Evolutionary conservation across 1,140 invertebrate species (phyloP).

Genomic region (Drosophila bifasciata): DNA sequence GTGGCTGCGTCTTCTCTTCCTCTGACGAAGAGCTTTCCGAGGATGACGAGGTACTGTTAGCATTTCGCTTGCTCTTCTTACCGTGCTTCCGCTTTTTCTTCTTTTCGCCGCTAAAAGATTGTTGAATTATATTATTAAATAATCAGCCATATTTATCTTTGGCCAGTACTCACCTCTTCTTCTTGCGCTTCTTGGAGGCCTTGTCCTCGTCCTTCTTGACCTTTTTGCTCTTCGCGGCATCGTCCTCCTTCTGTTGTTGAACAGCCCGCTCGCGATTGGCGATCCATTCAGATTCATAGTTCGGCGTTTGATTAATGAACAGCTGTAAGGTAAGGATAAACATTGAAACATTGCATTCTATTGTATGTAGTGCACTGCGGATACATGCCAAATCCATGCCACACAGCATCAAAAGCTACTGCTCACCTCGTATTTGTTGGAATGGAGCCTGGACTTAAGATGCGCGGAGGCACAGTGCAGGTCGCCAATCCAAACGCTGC

Average conservation of each 20-base stretch:
- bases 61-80: conserved; percentile 85
- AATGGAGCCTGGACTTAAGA: conserved; percentile 91
- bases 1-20: conserved; percentile 84
- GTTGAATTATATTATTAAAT: background rate
- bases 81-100: conserved; percentile 87
- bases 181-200: conserved; percentile 74
- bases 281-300: conserved; percentile 94
- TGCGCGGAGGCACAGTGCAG: conserved; percentile 93
- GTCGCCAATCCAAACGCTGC: conserved; percentile 93
- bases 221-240: conserved; percentile 80
- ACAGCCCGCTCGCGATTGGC: conserved; percentile 91
- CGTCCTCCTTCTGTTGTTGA: conserved; percentile 84
- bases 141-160: background rate
- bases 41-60: conserved; percentile 63
- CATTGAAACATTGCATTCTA: conserved; percentile 7
- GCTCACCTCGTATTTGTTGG: conserved; percentile 91
- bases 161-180: conserved; percentile 67
- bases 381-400: background rate
- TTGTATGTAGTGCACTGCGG: background rate
- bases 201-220: conserved; percentile 83
- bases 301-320: conserved; percentile 91
- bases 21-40: conserved; percentile 78
- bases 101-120: conserved; percentile 60
- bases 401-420: conserved; percentile 7
- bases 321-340: conserved; percentile 85